Evolutionary conservation across 2,113 vertebrate species (phyloP), one percentile per base, ranked within the genome.

Genomic region (Pandion haliaetus): DNA sequence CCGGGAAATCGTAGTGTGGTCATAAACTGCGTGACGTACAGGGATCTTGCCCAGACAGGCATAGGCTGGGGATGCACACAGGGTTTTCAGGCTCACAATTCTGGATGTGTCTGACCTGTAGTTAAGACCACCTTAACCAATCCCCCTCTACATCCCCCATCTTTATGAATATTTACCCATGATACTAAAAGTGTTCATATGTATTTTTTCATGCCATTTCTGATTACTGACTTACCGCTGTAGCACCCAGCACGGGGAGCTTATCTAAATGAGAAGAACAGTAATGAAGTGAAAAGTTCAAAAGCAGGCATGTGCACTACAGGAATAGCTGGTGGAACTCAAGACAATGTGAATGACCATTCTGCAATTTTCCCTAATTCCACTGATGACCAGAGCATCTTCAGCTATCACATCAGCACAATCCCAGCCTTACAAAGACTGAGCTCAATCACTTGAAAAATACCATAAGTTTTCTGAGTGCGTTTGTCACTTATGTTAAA

Each of bases 1-100:
- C 18, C 40, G 36, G 36, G 57, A 77, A 88, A 85, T 42, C 2
- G 0, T 6, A 52, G 14, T 12, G 13, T 1, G 2, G 59, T 34
- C 50, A n/a, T 23, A 70, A 86, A 44, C 4, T 0, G 1, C 3
- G 59, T 10, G 57, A 49, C 4, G 50, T 45, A 25, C 32, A 44
- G 28, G 45, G 24, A 58, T 74, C 17, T 23, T 70, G 38, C 44
- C 38, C 44, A 50, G 38, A 18, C 34, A 42, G 72, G 24, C 32
- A 12, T 0, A 52, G 45, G 8, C 14, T 81, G 78, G 23, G 76
- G 36, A 18, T 67, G 38, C 45, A 38, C 18, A 12, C 5, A 12
- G 28, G 7, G 23, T 71, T 62, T 76, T 47, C 72, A 76, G 50
- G n/a, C 12, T 80, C 36, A 58, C n/a, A 18, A 14, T 45, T 55